phyloP scores from a whole-genome alignment of 2,113 vertebrate genomes.

The Hassar affinis region DNA sequence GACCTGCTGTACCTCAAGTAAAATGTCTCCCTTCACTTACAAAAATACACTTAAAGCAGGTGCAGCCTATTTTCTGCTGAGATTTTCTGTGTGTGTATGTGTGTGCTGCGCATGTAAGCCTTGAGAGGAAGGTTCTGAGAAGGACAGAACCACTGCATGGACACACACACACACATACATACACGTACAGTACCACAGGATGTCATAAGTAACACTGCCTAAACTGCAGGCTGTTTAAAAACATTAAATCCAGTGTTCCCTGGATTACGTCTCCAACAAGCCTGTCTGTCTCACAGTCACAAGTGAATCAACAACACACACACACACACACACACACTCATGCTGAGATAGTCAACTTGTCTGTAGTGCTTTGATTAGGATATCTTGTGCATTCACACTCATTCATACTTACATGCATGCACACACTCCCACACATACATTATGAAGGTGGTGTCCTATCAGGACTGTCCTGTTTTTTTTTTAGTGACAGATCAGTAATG shows the following conservation, averaged over 20 bases:
- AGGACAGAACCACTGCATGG: slow-evolving; percentile 36
- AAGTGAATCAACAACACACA: not conserved
- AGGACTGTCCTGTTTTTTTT: slow-evolving; percentile 14
- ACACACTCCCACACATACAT: slow-evolving; percentile 23
- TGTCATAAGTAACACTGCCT: slow-evolving; percentile 44
- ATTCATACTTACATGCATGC: slow-evolving; percentile 21
- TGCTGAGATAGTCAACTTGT: slow-evolving; percentile 9
- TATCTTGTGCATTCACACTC: not conserved
- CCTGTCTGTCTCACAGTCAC: slow-evolving; percentile 32
- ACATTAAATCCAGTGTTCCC: slow-evolving; percentile 16
- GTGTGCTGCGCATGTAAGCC: slow-evolving; percentile 19
- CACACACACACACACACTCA: slow-evolving; percentile 4
- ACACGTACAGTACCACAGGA: slow-evolving; percentile 37
- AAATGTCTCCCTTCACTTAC: slow-evolving; percentile 54
- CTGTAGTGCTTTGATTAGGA: slow-evolving; percentile 18
- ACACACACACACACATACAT: not conserved
- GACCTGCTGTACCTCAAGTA: slow-evolving; percentile 40
- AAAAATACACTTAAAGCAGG: slow-evolving; percentile 56
- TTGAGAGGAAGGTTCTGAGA: slow-evolving; percentile 44
- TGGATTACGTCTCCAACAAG: slow-evolving; percentile 35
- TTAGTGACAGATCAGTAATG: slow-evolving; percentile 24
- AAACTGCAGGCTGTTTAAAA: slow-evolving; percentile 32
- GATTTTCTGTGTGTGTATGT: slow-evolving; percentile 1
- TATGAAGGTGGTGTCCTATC: slow-evolving; percentile 30
- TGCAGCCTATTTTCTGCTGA: slow-evolving; percentile 39